These are phyloP conservation scores for Myrmophylax atrothorax DNA, from an alignment of 2,113 vertebrate genomes.

Conservation along the genomic window DNA sequence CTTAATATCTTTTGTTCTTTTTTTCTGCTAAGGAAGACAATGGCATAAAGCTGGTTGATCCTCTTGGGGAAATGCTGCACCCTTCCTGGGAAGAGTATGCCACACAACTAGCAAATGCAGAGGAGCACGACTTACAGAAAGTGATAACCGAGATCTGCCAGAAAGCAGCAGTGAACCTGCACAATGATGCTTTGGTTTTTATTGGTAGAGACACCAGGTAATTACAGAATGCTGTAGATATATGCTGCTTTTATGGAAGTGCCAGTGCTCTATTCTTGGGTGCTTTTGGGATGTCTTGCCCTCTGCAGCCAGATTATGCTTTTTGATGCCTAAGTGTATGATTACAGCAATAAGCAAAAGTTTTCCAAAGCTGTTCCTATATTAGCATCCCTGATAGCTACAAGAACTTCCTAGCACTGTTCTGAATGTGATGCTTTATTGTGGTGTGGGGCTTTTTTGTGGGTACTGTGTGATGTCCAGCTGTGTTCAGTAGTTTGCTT, in stretches of 20 bases:
- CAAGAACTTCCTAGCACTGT: not conserved
- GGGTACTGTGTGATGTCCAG: accelerated
- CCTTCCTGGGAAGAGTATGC: constrained; percentile 89
- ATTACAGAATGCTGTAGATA: not conserved
- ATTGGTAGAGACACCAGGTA: constrained; percentile 95
- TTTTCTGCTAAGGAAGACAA: constrained; percentile 87
- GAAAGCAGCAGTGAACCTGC: constrained; percentile 81
- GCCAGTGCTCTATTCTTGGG: not conserved
- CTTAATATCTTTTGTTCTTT: not conserved
- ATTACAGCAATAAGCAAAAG: not conserved
- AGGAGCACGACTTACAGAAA: constrained; percentile 78
- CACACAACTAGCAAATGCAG: constrained; percentile 87
- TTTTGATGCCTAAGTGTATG: not conserved
- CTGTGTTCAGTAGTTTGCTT: not conserved
- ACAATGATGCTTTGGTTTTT: constrained; percentile 79
- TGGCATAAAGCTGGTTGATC: constrained; percentile 92
- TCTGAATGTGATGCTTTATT: not conserved
- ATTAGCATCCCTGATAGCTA: not conserved
- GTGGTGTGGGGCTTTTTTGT: not conserved
- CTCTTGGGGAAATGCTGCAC: constrained; percentile 94
- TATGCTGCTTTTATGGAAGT: not conserved
- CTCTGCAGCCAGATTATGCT: not conserved
- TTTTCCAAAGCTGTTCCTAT: not conserved
- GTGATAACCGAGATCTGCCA: constrained; percentile 79
- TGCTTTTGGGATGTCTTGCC: not conserved